Evolutionary conservation across 2,888 invertebrate genomes (phyloP).

Genomic region (Drosophila borborema): DNA sequence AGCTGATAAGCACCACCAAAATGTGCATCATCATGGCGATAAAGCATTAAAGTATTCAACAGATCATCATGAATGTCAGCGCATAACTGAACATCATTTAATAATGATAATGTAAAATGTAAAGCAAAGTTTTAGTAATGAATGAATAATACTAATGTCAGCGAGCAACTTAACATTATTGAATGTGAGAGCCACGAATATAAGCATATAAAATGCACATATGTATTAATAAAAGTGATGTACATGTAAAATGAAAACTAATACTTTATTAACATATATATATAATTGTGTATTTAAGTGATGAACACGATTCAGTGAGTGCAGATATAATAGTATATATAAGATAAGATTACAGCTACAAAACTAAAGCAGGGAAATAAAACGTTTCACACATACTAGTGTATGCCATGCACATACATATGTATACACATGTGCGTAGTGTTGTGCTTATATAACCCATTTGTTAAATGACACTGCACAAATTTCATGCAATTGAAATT

Average conservation of each 20-base stretch:
- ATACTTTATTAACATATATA: not conserved
- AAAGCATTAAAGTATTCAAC: not conserved
- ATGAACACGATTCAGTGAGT: not conserved
- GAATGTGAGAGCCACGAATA: not conserved
- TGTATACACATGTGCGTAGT: not conserved
- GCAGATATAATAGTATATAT: too few species aligned
- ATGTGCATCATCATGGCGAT: constrained; percentile 18
- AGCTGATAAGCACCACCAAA: constrained; percentile 39
- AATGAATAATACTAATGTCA: not conserved
- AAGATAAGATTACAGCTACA: not conserved
- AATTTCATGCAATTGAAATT: constrained; percentile 45
- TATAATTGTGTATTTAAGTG: not conserved
- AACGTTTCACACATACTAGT: not conserved
- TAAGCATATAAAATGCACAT: not conserved
- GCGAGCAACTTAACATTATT: not conserved
- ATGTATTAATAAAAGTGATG: not conserved
- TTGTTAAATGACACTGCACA: constrained; percentile 60
- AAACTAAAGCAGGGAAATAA: too few species aligned
- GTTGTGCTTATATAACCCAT: constrained; percentile 64
- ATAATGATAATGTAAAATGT: too few species aligned
- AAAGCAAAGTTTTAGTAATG: too few species aligned
- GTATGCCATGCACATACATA: not conserved
- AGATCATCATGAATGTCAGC: not conserved
- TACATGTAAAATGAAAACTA: not conserved
- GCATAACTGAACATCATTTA: too few species aligned